Conservation (phyloP, 2,113 vertebrate genomes). For the Bubalus kerabau region DNA sequence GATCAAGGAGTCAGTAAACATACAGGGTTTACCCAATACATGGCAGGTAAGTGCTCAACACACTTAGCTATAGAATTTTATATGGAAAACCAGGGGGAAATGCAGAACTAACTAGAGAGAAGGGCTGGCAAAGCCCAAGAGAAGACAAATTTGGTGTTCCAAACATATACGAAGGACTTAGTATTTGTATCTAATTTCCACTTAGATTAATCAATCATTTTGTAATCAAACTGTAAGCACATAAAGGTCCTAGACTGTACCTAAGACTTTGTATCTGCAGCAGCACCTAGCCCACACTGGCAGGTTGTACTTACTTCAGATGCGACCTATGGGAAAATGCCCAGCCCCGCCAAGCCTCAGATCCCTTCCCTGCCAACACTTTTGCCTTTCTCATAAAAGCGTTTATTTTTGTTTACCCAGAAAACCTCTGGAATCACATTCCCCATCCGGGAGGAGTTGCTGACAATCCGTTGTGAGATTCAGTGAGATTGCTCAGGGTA, state of each 20-base stretch:
- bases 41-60: background rate
- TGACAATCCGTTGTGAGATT: background rate
- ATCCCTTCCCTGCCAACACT: background rate
- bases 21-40: background rate
- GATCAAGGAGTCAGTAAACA: background rate
- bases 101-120: rapidly evolving
- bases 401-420: background rate
- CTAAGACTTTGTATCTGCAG: background rate
- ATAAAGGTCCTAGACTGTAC: too few relatives aligned
- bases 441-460: background rate
- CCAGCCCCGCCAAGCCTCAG: background rate
- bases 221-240: background rate
- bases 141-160: background rate
- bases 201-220: background rate
- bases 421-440: background rate
- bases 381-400: background rate
- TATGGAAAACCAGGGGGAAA: background rate
- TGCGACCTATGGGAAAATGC: background rate
- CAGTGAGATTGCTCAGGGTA: rapidly evolving
- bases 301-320: background rate
- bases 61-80: background rate
- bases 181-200: background rate
- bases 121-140: background rate
- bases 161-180: background rate
- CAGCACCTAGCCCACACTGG: background rate